A percentile compares a stretch with the other conserved stretches of the same genome.
phyloP scores from a whole-genome alignment of 23 tunicate genomes.

The Styela plicata region DNA sequence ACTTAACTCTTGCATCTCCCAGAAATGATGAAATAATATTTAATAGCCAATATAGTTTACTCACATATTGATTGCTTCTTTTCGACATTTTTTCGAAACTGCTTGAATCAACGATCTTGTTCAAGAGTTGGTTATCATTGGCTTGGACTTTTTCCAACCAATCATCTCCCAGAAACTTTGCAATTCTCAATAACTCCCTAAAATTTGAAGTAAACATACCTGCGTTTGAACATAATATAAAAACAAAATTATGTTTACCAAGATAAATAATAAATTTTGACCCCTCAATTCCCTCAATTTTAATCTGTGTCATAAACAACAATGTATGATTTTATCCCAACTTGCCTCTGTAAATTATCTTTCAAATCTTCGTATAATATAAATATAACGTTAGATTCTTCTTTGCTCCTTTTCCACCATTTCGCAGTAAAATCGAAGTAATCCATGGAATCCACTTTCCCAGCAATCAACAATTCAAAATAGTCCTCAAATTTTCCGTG shows the following conservation, averaged over 20 bases:
- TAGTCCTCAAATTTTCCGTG: conserved; percentile 66
- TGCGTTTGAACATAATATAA: too few relatives aligned
- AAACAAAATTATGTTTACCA: too few relatives aligned
- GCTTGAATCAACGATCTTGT: conserved; percentile 19
- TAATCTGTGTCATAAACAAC: too few relatives aligned
- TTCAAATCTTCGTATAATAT: conserved; percentile 67
- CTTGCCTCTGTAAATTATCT: conserved; percentile 27
- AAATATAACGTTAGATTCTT: conserved; percentile 32
- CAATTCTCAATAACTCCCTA: conserved; percentile 51
- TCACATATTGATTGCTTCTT: too few relatives aligned
- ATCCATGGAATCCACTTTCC: conserved; percentile 53
- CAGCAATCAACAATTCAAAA: conserved; percentile 49
- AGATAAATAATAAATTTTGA: too few relatives aligned
- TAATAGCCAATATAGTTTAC: too few relatives aligned
- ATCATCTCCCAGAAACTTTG: conserved; percentile 39
- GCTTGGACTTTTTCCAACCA: conserved; percentile 1
- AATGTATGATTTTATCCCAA: background rate
- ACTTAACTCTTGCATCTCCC: too few relatives aligned
- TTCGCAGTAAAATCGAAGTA: conserved; percentile 48
- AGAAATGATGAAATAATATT: too few relatives aligned
- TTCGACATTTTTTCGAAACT: conserved; percentile 35
- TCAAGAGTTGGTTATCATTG: conserved; percentile 35
- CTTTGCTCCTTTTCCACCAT: conserved; percentile 44
- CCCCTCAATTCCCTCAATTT: too few relatives aligned
- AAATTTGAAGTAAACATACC: too few relatives aligned